Evolutionary conservation across 2,888 invertebrate species (phyloP).

Genomic region (Stenolophus ochropezus): DNA sequence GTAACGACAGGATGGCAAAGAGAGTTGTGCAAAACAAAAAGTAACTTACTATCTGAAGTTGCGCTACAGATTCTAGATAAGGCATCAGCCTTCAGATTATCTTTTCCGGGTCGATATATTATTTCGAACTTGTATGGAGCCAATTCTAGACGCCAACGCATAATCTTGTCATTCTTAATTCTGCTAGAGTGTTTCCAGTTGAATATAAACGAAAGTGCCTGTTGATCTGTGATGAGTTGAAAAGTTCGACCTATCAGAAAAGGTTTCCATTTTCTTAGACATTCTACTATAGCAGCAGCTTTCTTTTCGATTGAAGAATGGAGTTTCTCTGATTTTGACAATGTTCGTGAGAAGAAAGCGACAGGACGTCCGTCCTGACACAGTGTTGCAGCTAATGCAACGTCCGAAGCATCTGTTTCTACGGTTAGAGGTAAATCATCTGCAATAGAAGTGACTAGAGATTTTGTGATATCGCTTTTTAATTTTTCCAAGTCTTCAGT

Average conservation of each 20-base stretch:
- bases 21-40: constrained; percentile 51
- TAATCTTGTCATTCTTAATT: constrained; percentile 60
- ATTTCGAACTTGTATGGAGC: constrained; percentile 53
- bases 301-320: constrained; percentile 60
- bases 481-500: not conserved
- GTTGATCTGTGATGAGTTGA: constrained; percentile 60
- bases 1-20: constrained; percentile 61
- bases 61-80: too few relatives aligned
- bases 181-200: constrained; percentile 28
- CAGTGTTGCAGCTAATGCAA: too few relatives aligned
- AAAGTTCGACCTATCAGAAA: constrained; percentile 61
- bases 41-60: too few relatives aligned
- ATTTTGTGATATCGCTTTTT: too few relatives aligned
- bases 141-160: constrained; percentile 61
- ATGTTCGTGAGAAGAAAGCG: too few relatives aligned
- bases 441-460: too few relatives aligned
- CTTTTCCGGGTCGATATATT: not conserved
- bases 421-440: constrained; percentile 12
- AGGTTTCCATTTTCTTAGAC: constrained; percentile 61
- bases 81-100: constrained; percentile 58
- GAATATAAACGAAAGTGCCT: constrained; percentile 58
- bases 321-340: too few relatives aligned
- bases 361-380: too few relatives aligned
- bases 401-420: too few relatives aligned
- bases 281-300: constrained; percentile 62